Percentiles rank a stretch among this genome's conserved stretches.
These are phyloP conservation scores for Drosophila percnosoma DNA, from an alignment of 2,888 invertebrate species.

Conservation along the genomic window DNA sequence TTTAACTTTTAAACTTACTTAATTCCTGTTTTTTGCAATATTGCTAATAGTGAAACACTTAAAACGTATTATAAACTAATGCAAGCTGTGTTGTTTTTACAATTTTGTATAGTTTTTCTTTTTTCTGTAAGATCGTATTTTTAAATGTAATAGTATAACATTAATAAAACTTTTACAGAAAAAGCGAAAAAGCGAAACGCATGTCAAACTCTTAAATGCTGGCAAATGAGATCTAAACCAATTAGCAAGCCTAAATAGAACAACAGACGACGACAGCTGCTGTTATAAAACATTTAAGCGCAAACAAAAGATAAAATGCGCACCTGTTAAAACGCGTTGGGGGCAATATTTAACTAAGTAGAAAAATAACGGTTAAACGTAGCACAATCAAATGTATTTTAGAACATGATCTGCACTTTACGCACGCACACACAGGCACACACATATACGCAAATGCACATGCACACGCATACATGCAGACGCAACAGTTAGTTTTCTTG, in stretches of 20 bases:
- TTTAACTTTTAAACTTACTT: background rate
- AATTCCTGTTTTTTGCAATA: background rate
- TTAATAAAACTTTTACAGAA: background rate
- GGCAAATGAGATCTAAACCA: constrained; percentile 22
- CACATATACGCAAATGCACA: background rate
- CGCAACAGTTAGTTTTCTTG: constrained; percentile 56
- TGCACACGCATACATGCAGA: constrained; percentile 9
- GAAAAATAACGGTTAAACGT: constrained; percentile 32
- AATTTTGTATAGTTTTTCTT: fast-evolving
- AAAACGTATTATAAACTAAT: background rate
- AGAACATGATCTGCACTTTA: constrained; percentile 29
- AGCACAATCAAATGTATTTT: constrained; percentile 38
- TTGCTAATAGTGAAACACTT: background rate
- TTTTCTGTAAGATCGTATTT: background rate
- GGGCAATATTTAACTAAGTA: constrained; percentile 19
- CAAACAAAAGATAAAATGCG: constrained; percentile 23
- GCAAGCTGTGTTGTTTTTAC: background rate
- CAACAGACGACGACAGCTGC: constrained; percentile 18
- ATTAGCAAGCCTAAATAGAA: constrained; percentile 10
- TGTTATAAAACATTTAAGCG: constrained; percentile 33
- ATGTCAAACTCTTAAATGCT: constrained; percentile 1
- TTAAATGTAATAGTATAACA: background rate
- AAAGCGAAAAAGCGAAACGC: background rate
- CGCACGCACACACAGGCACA: constrained; percentile 22
- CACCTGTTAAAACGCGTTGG: constrained; percentile 46